Evolutionary conservation across 2,113 vertebrate genomes (phyloP), one percentile per base, ranked within the genome.

Genomic region (Chlorodrepanis virens): DNA sequence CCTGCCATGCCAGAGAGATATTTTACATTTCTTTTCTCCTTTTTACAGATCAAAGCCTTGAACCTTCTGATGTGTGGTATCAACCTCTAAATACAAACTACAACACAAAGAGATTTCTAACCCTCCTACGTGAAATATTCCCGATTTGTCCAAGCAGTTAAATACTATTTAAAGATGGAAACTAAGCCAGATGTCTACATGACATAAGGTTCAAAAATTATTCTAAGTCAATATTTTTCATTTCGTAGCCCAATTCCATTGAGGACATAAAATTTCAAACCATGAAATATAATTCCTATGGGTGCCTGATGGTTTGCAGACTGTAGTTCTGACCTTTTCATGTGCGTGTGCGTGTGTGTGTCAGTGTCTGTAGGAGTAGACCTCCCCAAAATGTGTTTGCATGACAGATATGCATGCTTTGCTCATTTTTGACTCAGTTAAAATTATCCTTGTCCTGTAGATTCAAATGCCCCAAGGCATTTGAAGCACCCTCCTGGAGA

Each of bases 1-100:
- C 40, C 57, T 93, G 74, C 52, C 78, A 18, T 94, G 44, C 47
- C 57, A 68, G 57, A 42, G 39, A 85, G 35, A 9, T 90, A 72
- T 50, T 95, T 94, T 93, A 87, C 65, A 59, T 91, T 85, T 91
- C 29, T 70, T 60, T 91, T 64, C 39, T 68, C 16, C 65, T 25
- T 89, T 81, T 87, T 64, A 79, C 22, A 89, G 29, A 95, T 89
- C 84, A 95, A 96, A 94, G 60, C 72, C 57, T 68, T 60, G 52
- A 93, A 89, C 35, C 8, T 70, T 54, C 71, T 45, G 39, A 67
- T 71, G 27, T 54, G 33, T 2, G 1, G 9, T 31, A 71, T 56
- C 52, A 78, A 25, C 8, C 40, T 47, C 49, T 63, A 68, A 68
- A 82, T 49, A 71, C 0, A 0, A 2, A 2, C 23, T 63, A 14